Percentiles rank a stretch among this genome's conserved stretches.
These are phyloP conservation scores for Phataginus tetradactyla DNA, from an alignment of 2,797 vertebrate genomes.

Conservation along the genomic window DNA sequence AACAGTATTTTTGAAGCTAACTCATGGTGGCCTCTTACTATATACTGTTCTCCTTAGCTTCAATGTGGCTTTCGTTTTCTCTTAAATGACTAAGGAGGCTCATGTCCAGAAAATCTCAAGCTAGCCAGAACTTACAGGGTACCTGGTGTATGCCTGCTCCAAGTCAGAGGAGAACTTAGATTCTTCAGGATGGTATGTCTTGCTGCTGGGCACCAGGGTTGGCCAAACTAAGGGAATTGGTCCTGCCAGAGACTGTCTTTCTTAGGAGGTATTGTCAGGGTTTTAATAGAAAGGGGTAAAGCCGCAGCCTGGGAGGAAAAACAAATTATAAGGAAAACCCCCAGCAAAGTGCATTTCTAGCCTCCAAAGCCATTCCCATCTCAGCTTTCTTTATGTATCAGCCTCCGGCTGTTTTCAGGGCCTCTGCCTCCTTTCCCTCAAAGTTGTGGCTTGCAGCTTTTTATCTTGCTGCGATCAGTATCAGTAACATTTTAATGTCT, in stretches of 20 bases:
- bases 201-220: background rate
- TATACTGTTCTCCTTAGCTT: background rate
- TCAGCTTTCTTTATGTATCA: background rate
- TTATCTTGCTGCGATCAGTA: background rate
- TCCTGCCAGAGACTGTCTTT: background rate
- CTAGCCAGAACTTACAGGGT: background rate
- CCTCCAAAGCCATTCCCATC: background rate
- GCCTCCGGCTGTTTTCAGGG: background rate
- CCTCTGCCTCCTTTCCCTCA: background rate
- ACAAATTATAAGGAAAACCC: background rate
- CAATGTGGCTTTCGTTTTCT: background rate
- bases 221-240: background rate
- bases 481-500: constrained; percentile 52
- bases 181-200: background rate
- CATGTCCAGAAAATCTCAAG: background rate
- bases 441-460: constrained; percentile 11
- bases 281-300: constrained; percentile 43
- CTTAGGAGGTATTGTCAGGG: constrained; percentile 11
- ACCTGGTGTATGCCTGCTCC: background rate
- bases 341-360: background rate
- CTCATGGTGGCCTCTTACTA: background rate
- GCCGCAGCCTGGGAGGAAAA: background rate
- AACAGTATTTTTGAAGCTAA: background rate
- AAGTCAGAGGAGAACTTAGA: background rate
- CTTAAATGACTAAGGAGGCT: background rate